Percentiles rank a stretch among this genome's conserved stretches.
These are phyloP conservation scores for Drosophila auraria DNA, from an alignment of 1,140 invertebrate species.

Conservation along the genomic window DNA sequence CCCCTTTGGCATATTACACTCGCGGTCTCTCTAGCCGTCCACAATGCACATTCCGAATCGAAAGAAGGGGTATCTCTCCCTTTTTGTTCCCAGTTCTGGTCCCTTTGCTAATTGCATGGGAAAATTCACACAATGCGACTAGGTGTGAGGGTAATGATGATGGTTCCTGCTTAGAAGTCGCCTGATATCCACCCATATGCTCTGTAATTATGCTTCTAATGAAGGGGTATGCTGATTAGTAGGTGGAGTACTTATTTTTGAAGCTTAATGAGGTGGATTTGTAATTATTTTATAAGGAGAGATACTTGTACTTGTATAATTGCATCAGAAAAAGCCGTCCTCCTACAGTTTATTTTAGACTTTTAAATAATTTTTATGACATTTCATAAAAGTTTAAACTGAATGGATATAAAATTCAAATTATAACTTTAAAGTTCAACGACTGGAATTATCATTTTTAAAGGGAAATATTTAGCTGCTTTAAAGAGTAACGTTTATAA, in stretches of 20 bases:
- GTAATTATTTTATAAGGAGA: neutral
- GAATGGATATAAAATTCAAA: neutral
- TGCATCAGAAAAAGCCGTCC: no score
- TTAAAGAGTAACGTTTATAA: neutral
- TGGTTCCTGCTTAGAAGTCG: conserved; percentile 45
- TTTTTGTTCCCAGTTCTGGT: conserved; percentile 45
- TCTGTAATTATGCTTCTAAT: conserved; percentile 15
- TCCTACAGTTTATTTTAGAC: no score
- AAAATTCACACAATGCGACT: conserved; percentile 63
- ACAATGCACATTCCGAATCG: conserved; percentile 64
- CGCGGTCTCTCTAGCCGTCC: neutral
- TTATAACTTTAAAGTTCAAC: neutral
- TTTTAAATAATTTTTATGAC: neutral
- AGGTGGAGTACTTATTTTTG: neutral
- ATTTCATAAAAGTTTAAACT: neutral
- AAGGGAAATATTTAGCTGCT: neutral
- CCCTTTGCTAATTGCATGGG: conserved; percentile 70
- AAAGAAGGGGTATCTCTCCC: conserved; percentile 20
- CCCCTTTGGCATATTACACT: conserved; percentile 49
- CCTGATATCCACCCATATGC: conserved; percentile 27
- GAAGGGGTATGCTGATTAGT: conserved; percentile 6
- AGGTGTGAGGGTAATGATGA: conserved; percentile 7
- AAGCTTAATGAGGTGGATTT: neutral
- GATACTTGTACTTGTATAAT: neutral
- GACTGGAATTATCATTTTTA: conserved; percentile 1